phyloP scores from a whole-genome alignment of 1,140 invertebrate species.

The Elysia chlorotica region DNA sequence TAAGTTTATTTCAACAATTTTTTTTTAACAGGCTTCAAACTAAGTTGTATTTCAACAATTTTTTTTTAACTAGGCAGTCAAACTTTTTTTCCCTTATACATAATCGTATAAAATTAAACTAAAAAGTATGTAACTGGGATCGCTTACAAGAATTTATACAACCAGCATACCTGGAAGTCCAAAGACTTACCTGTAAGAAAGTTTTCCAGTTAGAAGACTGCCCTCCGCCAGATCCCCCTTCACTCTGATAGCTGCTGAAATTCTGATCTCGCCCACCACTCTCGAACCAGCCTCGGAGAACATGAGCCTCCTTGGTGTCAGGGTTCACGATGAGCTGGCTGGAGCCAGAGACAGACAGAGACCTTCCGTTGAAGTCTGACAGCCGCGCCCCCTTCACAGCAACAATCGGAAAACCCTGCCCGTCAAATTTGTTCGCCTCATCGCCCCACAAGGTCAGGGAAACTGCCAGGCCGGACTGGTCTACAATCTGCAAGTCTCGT shows the following conservation, averaged over 20 bases:
- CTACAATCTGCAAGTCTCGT: slow-evolving; percentile 85
- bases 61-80: too few relatives aligned
- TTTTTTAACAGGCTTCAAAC: too few relatives aligned
- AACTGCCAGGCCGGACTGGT: slow-evolving; percentile 81
- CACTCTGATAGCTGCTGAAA: slow-evolving; percentile 48
- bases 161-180: too few relatives aligned
- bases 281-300: slow-evolving; percentile 89
- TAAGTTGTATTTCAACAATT: too few relatives aligned
- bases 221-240: slow-evolving; percentile 38
- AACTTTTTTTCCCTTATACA: too few relatives aligned
- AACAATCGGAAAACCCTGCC: slow-evolving; percentile 76
- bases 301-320: slow-evolving; percentile 84
- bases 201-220: slow-evolving; percentile 67
- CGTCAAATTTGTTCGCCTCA: slow-evolving; percentile 82
- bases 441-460: slow-evolving; percentile 67
- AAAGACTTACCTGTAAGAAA: slow-evolving; percentile 70
- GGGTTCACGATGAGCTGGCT: slow-evolving; percentile 76
- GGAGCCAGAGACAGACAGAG: slow-evolving; percentile 53
- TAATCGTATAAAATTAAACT: too few relatives aligned
- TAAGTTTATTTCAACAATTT: too few relatives aligned
- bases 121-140: too few relatives aligned
- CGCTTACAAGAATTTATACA: too few relatives aligned
- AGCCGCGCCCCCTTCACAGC: slow-evolving; percentile 80
- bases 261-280: slow-evolving; percentile 66
- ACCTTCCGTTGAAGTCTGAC: slow-evolving; percentile 72